These are phyloP conservation scores for Papilio polytes DNA, from an alignment of 1,140 invertebrate species.

Conservation along the genomic window DNA sequence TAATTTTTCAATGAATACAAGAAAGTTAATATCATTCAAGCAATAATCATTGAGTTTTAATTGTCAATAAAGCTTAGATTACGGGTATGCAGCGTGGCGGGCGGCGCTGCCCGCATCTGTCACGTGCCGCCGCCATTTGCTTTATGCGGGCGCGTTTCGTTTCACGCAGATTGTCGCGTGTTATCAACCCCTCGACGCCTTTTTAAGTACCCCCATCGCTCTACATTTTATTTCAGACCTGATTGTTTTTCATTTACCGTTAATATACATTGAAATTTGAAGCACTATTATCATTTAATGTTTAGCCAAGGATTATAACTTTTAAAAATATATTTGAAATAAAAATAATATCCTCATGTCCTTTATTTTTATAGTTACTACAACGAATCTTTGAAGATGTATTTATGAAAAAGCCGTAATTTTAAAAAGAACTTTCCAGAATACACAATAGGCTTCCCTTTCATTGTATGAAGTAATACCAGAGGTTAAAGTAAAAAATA, in stretches of 20 bases:
- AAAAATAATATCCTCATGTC: background rate
- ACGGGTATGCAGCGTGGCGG: slow-evolving; percentile 3
- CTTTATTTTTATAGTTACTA: background rate
- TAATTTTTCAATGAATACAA: slow-evolving; percentile 8
- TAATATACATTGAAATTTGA: slow-evolving; percentile 20
- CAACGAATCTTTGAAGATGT: background rate
- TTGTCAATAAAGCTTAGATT: slow-evolving; percentile 41
- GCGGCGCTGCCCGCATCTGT: slow-evolving; percentile 40
- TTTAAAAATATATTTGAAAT: background rate
- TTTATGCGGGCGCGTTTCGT: slow-evolving; percentile 50
- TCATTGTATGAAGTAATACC: background rate
- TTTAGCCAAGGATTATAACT: background rate
- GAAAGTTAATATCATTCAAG: slow-evolving; percentile 43
- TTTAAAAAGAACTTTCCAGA: background rate
- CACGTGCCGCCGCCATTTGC: slow-evolving; percentile 49
- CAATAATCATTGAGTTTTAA: slow-evolving; percentile 23
- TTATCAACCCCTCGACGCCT: slow-evolving; percentile 60
- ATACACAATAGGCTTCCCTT: background rate
- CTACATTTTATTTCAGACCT: slow-evolving; percentile 64
- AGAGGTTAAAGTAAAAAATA: no score
- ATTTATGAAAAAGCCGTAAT: background rate
- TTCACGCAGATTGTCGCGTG: slow-evolving; percentile 45
- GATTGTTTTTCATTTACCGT: slow-evolving; percentile 42
- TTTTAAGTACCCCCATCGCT: slow-evolving; percentile 68
- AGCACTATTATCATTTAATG: background rate